phyloP scores from a whole-genome alignment of 2,113 vertebrate species.

The Osmerus mordax region DNA sequence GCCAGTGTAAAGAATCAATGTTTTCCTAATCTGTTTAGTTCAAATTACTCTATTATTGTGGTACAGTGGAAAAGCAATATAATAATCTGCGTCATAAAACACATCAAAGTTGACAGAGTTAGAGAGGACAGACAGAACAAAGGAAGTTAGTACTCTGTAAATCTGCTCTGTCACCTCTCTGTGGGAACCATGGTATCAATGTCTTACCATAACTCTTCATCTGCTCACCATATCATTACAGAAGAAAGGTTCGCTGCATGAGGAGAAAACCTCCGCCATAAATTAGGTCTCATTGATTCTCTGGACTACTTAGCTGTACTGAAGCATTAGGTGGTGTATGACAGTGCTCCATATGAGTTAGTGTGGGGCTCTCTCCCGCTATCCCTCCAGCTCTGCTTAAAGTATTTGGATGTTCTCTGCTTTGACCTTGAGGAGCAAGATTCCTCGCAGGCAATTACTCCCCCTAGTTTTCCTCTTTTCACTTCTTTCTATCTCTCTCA shows the following conservation, averaged over 20 bases:
- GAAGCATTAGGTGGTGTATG: slow-evolving; percentile 11
- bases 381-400: background rate
- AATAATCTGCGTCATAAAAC: too few relatives aligned
- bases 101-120: too few relatives aligned
- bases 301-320: slow-evolving; percentile 1
- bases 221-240: slow-evolving; percentile 5
- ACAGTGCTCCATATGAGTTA: background rate
- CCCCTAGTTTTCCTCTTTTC: too few relatives aligned
- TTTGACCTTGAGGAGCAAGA: background rate
- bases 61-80: too few relatives aligned
- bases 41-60: too few relatives aligned
- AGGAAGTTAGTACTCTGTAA: too few relatives aligned
- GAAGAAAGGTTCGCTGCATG: background rate
- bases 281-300: slow-evolving; percentile 30
- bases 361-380: background rate
- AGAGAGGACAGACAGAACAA: too few relatives aligned
- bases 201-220: background rate
- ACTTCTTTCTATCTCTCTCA: slow-evolving; percentile 1
- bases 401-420: background rate
- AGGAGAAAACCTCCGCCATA: slow-evolving; percentile 9
- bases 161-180: background rate
- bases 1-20: too few relatives aligned
- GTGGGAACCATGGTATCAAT: background rate
- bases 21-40: too few relatives aligned
- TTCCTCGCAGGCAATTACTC: too few relatives aligned